Evolutionary conservation across 2,797 vertebrate species (phyloP), one percentile per base, ranked within the genome.

Genomic region (Prunella strophiata): DNA sequence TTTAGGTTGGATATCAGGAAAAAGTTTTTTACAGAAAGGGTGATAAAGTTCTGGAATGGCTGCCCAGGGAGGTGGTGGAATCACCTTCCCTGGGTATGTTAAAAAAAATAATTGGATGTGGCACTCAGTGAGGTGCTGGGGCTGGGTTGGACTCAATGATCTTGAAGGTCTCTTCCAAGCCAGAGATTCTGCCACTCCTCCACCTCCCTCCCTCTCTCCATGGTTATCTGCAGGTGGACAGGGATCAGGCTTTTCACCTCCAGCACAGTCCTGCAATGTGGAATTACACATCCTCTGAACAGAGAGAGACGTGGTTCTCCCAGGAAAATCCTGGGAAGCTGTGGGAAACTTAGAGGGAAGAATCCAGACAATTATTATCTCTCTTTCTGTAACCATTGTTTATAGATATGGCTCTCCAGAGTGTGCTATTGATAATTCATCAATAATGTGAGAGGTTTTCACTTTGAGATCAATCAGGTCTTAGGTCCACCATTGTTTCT

Each of bases 171-270:
- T 77, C 16, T 36, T 25, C 75, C 50, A 45, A 4, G 4, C 26
- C 1, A 0, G 13, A 6, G 6, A 54, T 30, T 54, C 16, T 65
- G 34, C 10, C n/a, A 17, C 45, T 18, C 11, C 22, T 48, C 34
- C 74, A 1, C 36, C 51, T 55, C 50, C 19, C 50, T 11, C 81
- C 66, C 50, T 36, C 47, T 84, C 54, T 20, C 72, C 1, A 0
- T 2, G 1, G 50, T 42, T 10, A 5, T 8, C 72, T 58, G 18
- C 47, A 51, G 59, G 25, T 8, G 76, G 40, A 8, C 0, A 0
- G 26, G 61, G 27, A 65, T 22, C 0, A 0, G 48, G 20, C 23
- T 40, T 45, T 43, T 30, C 65, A 17, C 7, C 40, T 74, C 45
- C 70, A 38, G 58, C 71, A 55, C 25, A 26, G 32, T 2, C 48